Conservation (phyloP, 2,888 invertebrate species). For the Notodonta ziczac region DNA sequence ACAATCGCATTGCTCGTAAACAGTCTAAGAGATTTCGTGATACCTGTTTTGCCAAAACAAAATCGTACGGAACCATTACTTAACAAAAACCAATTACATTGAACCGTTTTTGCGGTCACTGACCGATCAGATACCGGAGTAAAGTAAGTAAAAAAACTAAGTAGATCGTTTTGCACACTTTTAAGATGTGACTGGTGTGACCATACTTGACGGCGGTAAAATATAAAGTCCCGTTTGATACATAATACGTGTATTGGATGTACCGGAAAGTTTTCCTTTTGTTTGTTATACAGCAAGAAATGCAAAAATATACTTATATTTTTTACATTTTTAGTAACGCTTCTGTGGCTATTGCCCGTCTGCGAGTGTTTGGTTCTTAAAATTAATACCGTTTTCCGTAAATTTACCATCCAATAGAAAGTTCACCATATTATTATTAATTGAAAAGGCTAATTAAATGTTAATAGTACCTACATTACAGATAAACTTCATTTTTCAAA, state of each 20-base stretch:
- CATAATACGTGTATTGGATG: not conserved
- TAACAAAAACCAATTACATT: slow-evolving; percentile 5
- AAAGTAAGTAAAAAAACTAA: slow-evolving; percentile 20
- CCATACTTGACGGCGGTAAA: not conserved
- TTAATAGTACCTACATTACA: no score
- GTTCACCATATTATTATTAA: no score
- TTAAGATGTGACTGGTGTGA: slow-evolving; percentile 5
- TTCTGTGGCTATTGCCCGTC: no score
- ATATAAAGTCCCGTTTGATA: not conserved
- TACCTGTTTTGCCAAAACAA: no score
- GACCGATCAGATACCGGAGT: slow-evolving; percentile 18
- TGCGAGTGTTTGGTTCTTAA: no score
- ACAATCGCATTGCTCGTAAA: no score
- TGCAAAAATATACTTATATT: no score
- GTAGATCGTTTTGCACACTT: slow-evolving; percentile 9
- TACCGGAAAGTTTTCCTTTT: not conserved
- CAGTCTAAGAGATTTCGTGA: no score
- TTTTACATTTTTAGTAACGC: no score
- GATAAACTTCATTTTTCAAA: not conserved
- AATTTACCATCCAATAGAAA: no score
- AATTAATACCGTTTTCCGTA: no score
- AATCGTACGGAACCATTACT: not conserved
- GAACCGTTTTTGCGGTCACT: slow-evolving; percentile 30
- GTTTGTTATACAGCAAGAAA: not conserved
- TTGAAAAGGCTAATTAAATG: no score